These are phyloP conservation scores for Chironomus tepperi DNA, from an alignment of 1,140 invertebrate genomes.

Conservation along the genomic window DNA sequence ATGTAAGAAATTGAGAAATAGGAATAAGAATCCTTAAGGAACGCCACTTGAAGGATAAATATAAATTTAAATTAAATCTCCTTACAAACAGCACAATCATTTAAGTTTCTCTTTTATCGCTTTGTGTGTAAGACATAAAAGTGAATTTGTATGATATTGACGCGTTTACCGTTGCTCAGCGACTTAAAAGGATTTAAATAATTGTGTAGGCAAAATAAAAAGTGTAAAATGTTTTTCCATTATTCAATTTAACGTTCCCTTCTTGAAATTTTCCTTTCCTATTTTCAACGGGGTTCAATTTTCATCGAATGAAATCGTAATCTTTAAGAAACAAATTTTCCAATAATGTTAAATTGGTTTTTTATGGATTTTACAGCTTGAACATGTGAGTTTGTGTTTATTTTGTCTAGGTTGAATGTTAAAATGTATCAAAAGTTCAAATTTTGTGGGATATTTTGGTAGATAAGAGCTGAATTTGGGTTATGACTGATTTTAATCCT, in stretches of 20 bases:
- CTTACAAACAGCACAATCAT: slow-evolving; percentile 3
- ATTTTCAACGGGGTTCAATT: slow-evolving; percentile 13
- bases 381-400: no score
- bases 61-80: slow-evolving; percentile 23
- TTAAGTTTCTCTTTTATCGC: background rate
- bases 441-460: no score
- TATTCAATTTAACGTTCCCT: slow-evolving; percentile 11
- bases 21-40: background rate
- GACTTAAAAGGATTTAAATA: slow-evolving; percentile 23
- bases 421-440: no score
- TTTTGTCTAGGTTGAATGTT: no score
- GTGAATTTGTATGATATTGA: background rate
- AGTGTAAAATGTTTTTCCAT: slow-evolving; percentile 20
- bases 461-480: no score
- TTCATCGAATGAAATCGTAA: background rate
- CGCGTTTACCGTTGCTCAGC: background rate
- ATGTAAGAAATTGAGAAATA: background rate
- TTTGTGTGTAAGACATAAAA: background rate
- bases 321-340: slow-evolving; percentile 16
- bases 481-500: no score
- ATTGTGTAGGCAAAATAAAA: background rate
- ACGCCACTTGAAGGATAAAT: slow-evolving; percentile 23
- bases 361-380: no score
- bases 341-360: slow-evolving; percentile 20
- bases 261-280: background rate